Evolutionary conservation across 1,140 invertebrate species (phyloP), one percentile per base, ranked within the genome.

Genomic region (Chironomus tepperi): DNA sequence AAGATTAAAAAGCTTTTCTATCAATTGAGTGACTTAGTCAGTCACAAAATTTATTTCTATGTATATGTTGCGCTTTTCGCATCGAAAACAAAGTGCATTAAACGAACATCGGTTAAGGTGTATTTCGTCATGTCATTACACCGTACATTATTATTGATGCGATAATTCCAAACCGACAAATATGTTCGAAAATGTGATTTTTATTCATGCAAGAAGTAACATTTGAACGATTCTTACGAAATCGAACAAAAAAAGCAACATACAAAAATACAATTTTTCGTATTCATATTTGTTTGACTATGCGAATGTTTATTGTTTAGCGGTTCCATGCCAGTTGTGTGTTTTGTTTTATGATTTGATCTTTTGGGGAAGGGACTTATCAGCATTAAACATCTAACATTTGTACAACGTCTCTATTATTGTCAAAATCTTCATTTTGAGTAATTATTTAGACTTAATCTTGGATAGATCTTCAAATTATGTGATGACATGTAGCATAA

Each of bases 181-280:
- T 57, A 57, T 57, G 47, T 57, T 57, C n/a, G 47, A 57, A 9
- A 57, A n/a, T 57, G 47, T n/a, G 12, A 57, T 57, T 57, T 57
- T 57, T 57, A 15, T 57, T 57, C 47, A 57, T 57, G 47, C 47
- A 57, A 57, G 47, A 57, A 12, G 47, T 57, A 57, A 57, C 47
- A 57, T 57, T 57, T 57, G 47, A 57, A n/a, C 47, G 47, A 57
- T 57, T 57, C 47, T 57, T 57, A 57, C 47, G 47, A 57, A 57
- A 57, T 57, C 47, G 47, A 15, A 34, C 24, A 34, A 34, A 34
- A n/a, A 57, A 57, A n/a, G 47, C n/a, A 10, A 15, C 7, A 47
- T 15, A 47, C 43, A 47, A 10, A 47, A 9, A 47, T 15, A 47
- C 2, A 15, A 12, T 15, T n/a, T n/a, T n/a, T n/a, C n/a, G n/a